Evolutionary conservation across 2,797 vertebrate genomes (phyloP).

Genomic region (Oreonectes daqikongensis): DNA sequence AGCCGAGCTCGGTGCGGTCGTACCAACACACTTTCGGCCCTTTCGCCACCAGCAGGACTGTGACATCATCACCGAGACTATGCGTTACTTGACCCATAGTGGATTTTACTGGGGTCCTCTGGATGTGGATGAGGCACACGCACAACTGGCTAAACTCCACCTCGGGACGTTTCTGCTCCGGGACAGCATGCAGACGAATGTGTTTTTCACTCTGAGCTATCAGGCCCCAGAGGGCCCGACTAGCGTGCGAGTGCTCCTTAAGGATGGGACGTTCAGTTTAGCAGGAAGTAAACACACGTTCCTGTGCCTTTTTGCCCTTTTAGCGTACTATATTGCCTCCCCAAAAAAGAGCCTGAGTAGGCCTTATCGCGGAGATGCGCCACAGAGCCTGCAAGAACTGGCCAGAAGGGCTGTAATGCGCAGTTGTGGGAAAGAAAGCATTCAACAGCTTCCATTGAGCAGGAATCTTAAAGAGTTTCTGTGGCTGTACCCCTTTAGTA

Average conservation of each 20-base stretch:
- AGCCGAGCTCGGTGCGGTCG: neutral
- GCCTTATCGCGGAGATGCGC: constrained; percentile 81
- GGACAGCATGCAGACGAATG: constrained; percentile 90
- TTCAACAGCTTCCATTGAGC: constrained; percentile 78
- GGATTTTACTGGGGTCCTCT: constrained; percentile 94
- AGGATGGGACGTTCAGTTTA: constrained; percentile 82
- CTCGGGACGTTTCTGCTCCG: constrained; percentile 90
- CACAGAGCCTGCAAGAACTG: constrained; percentile 86
- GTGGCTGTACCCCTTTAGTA: constrained; percentile 82
- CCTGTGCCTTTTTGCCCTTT: constrained; percentile 85
- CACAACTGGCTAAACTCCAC: constrained; percentile 73
- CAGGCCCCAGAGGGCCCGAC: constrained; percentile 83
- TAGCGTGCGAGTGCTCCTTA: constrained; percentile 88
- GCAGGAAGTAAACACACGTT: constrained; percentile 89
- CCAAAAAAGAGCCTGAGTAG: constrained; percentile 82
- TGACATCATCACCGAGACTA: constrained; percentile 81
- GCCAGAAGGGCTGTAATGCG: constrained; percentile 84
- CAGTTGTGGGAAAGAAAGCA: constrained; percentile 78
- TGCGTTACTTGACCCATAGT: constrained; percentile 83
- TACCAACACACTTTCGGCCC: constrained; percentile 81
- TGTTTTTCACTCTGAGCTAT: constrained; percentile 95
- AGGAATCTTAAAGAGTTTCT: constrained; percentile 81
- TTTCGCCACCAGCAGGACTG: constrained; percentile 85
- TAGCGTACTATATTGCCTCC: constrained; percentile 85
- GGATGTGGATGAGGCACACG: constrained; percentile 85